A percentile compares a stretch with the other conserved stretches of the same genome.
Evolutionary conservation across 2,113 vertebrate species (phyloP).

Genomic region (Colinus virginianus): DNA sequence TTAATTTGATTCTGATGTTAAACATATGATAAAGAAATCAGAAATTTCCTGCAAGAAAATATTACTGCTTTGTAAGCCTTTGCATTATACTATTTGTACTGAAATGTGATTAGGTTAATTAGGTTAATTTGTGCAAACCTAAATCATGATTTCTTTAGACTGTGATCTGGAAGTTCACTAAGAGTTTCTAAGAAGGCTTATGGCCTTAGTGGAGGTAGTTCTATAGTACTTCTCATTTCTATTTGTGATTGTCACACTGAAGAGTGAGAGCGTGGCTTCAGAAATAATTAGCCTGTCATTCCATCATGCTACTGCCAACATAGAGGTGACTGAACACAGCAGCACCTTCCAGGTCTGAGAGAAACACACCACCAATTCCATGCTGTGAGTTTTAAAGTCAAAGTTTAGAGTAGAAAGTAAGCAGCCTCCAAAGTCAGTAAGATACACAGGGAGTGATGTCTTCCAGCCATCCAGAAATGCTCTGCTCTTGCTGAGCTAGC

Average conservation of each 20-base stretch:
- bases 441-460: not conserved
- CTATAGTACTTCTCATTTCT: not conserved
- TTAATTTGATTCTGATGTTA: not conserved
- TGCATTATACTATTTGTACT: not conserved
- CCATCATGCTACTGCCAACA: fast-evolving
- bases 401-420: not conserved
- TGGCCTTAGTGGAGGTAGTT: not conserved
- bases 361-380: not conserved
- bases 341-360: not conserved
- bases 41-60: not conserved
- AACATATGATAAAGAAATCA: not conserved
- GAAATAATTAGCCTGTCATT: fast-evolving
- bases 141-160: not conserved
- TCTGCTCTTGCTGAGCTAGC: not conserved
- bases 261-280: fast-evolving
- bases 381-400: not conserved
- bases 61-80: not conserved
- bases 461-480: not conserved
- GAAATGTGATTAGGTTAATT: not conserved
- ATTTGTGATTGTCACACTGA: not conserved
- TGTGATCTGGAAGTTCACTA: not conserved
- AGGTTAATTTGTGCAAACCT: not conserved
- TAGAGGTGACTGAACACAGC: not conserved
- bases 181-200: not conserved
- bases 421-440: not conserved